A percentile compares a stretch with the other conserved stretches of the same genome.
phyloP scores from a whole-genome alignment of 1,140 invertebrate species.

The Drosophila prosaltans region DNA sequence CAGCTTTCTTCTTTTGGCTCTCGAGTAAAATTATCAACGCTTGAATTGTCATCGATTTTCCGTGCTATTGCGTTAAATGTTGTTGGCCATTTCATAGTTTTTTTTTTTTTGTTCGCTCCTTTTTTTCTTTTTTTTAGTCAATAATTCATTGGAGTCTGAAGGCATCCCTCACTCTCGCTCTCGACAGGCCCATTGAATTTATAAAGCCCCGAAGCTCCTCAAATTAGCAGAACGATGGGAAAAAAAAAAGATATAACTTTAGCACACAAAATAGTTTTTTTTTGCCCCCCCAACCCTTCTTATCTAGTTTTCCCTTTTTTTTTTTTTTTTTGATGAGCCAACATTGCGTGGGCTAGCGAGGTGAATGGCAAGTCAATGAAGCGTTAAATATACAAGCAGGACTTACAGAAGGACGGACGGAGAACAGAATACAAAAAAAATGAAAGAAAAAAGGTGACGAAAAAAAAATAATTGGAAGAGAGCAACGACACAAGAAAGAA shows the following conservation, averaged over 20 bases:
- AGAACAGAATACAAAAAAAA: not conserved
- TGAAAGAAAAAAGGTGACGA: constrained; percentile 45
- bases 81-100: constrained; percentile 47
- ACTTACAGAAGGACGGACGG: not conserved
- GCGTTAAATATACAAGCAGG: constrained; percentile 62
- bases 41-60: constrained; percentile 82
- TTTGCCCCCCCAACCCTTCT: no score
- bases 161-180: constrained; percentile 22
- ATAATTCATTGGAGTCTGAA: constrained; percentile 69
- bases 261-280: constrained; percentile 37
- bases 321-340: constrained; percentile 41
- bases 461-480: constrained; percentile 27
- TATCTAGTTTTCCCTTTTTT: no score
- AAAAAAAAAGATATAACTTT: constrained; percentile 23
- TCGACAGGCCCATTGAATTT: constrained; percentile 67
- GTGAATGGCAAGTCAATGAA: constrained; percentile 71
- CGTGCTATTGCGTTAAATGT: constrained; percentile 79
- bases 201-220: constrained; percentile 56
- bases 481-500: constrained; percentile 18
- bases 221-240: constrained; percentile 58
- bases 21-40: constrained; percentile 76
- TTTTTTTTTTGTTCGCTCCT: constrained; percentile 22
- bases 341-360: constrained; percentile 53
- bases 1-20: constrained; percentile 34
- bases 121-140: constrained; percentile 45